Percentiles rank a stretch among this genome's conserved stretches.
Evolutionary conservation across 1,140 invertebrate species (phyloP).

Genomic region (Papilio glaucus): DNA sequence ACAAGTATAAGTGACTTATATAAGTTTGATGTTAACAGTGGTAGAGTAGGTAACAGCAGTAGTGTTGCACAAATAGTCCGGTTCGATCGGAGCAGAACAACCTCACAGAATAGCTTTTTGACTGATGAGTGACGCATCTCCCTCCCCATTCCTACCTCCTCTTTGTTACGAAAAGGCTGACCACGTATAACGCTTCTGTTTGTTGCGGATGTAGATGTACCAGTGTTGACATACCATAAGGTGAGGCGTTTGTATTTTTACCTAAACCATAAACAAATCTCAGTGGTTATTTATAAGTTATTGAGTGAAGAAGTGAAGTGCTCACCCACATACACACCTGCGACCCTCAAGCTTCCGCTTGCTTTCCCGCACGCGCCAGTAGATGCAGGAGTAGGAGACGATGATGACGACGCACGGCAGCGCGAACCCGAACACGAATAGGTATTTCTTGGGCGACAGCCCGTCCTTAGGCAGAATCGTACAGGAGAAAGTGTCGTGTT

Average conservation of each 20-base stretch:
- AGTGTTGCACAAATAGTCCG: too few relatives aligned
- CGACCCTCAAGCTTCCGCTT: conserved; percentile 88
- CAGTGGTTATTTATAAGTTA: conserved; percentile 30
- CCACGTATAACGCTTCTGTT: too few relatives aligned
- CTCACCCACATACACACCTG: conserved; percentile 83
- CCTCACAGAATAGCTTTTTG: too few relatives aligned
- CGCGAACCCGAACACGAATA: conserved; percentile 92
- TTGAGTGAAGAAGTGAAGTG: too few relatives aligned
- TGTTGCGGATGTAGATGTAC: not conserved
- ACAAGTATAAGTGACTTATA: too few relatives aligned
- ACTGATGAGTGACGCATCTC: too few relatives aligned
- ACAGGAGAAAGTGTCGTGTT: conserved; percentile 91
- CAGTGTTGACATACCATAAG: not conserved
- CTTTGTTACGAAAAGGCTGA: too few relatives aligned
- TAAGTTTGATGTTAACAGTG: too few relatives aligned
- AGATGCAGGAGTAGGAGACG: conserved; percentile 93
- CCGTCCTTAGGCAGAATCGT: conserved; percentile 91
- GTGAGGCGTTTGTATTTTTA: not conserved
- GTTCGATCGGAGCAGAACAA: too few relatives aligned
- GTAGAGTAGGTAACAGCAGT: too few relatives aligned
- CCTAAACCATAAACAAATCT: not conserved
- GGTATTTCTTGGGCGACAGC: conserved; percentile 92
- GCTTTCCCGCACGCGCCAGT: conserved; percentile 89
- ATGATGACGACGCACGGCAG: conserved; percentile 92
- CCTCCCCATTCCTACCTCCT: too few relatives aligned